Evolutionary conservation across 2,113 vertebrate genomes (phyloP), one percentile per base, ranked within the genome.

Genomic region (Eubucco bourcierii): DNA sequence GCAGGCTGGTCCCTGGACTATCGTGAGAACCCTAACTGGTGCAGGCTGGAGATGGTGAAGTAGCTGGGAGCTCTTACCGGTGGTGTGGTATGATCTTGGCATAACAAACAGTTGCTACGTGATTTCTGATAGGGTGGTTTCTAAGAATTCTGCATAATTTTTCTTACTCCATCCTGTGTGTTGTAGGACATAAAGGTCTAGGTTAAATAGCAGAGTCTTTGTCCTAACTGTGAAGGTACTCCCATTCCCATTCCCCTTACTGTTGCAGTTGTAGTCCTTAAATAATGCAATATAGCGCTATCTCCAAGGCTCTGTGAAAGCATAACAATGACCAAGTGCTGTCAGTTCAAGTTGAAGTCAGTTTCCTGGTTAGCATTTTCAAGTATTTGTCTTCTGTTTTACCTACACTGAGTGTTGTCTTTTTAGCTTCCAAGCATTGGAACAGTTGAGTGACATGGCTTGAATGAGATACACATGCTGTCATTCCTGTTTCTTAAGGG

Each of bases 71-170:
- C 60, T 86, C 46, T 63, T 80, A 8, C 10, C 8, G 8, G 53
- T 10, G 18, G 11, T 44, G 3, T 2, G 6, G 21, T 33, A 2
- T 0, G 0, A n/a, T 82, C 20, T 66, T 4, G 4, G 19, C 9
- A 28, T 74, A 74, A 37, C 18, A 72, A 37, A 21, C 2, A 18
- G 14, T 73, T 70, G n/a, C 53, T 60, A 4, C 50, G 53, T 10
- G 2, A 55, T 61, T 71, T 44, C 9, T 27, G 5, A n/a, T 44
- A 31, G 25, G 10, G 10, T 75, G 8, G 2, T 55, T 71, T 94
- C 7, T 15, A 6, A 46, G 16, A 64, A 25, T 87, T 76, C 6
- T 75, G 11, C 10, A 13, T 33, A 0, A 4, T 34, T 88, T 84
- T 65, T 70, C 52, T 68, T 81, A 44, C 10, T 15, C 0, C 0